These are phyloP conservation scores for Aproaerema taeniolella DNA, from an alignment of 2,888 invertebrate species.

Conservation along the genomic window DNA sequence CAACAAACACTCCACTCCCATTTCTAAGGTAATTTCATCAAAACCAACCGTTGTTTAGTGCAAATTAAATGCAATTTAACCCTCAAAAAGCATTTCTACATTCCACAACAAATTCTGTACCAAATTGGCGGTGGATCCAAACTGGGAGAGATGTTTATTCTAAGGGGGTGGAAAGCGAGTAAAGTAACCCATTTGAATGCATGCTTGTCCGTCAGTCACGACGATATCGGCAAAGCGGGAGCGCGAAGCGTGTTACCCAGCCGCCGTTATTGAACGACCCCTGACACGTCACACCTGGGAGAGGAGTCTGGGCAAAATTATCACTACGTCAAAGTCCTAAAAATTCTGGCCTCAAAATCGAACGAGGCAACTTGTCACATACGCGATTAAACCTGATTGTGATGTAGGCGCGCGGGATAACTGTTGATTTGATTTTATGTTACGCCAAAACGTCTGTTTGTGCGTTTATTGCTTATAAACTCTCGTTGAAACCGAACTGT, in stretches of 20 bases:
- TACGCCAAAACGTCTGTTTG: slow-evolving; percentile 73
- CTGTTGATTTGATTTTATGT: slow-evolving; percentile 78
- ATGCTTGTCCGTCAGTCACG: slow-evolving; percentile 85
- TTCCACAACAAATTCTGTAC: slow-evolving; percentile 73
- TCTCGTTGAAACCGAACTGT: slow-evolving; percentile 64
- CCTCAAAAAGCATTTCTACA: slow-evolving; percentile 68
- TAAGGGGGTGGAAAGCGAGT: slow-evolving; percentile 56
- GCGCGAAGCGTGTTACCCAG: slow-evolving; percentile 52
- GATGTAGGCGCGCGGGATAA: slow-evolving; percentile 75
- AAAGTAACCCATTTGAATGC: slow-evolving; percentile 87
- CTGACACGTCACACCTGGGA: not conserved
- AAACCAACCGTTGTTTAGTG: slow-evolving; percentile 66
- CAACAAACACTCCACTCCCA: slow-evolving; percentile 21
- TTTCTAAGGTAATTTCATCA: slow-evolving; percentile 36
- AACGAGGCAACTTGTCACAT: slow-evolving; percentile 73
- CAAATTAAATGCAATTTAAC: slow-evolving; percentile 75
- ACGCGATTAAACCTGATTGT: slow-evolving; percentile 75
- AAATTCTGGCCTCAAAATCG: slow-evolving; percentile 22
- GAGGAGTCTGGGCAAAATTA: not conserved
- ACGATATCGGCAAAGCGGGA: slow-evolving; percentile 73
- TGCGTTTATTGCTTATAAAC: slow-evolving; percentile 73
- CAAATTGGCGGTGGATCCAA: slow-evolving; percentile 67
- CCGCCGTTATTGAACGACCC: slow-evolving; percentile 29
- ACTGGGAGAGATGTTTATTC: slow-evolving; percentile 58
- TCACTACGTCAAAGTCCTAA: slow-evolving; percentile 8